These are phyloP conservation scores for Nomada ferruginata DNA, from an alignment of 2,888 invertebrate genomes.

Conservation along the genomic window DNA sequence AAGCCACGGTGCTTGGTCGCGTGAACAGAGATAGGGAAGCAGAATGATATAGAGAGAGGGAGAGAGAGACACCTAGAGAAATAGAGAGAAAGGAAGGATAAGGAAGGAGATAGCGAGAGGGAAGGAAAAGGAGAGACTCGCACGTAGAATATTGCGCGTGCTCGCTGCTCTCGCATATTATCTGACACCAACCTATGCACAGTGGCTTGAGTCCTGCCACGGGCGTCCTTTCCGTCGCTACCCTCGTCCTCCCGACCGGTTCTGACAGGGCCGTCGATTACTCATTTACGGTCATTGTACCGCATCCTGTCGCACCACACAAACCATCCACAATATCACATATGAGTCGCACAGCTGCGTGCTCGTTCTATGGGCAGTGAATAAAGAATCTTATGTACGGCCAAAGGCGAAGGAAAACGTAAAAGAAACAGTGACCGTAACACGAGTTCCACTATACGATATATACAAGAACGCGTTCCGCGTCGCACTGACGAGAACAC, in stretches of 20 bases:
- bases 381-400: conserved; percentile 24
- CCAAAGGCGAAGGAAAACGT: not conserved
- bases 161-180: conserved; percentile 49
- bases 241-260: conserved; percentile 62
- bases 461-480: conserved; percentile 74
- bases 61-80: not conserved
- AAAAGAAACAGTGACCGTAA: not conserved
- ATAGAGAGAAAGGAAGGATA: conserved; percentile 6
- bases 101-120: not conserved
- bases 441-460: conserved; percentile 18
- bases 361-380: conserved; percentile 6
- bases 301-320: conserved; percentile 51
- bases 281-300: conserved; percentile 60
- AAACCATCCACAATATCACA: conserved; percentile 32
- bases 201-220: conserved; percentile 52
- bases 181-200: conserved; percentile 63
- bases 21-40: conserved; percentile 2
- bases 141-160: conserved; percentile 62
- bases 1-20: conserved; percentile 23
- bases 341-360: conserved; percentile 49
- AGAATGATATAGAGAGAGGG: conserved; percentile 2
- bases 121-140: conserved; percentile 20
- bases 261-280: conserved; percentile 43
- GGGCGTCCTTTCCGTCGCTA: conserved; percentile 61
- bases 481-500: conserved; percentile 74